phyloP scores from a whole-genome alignment of 1,140 invertebrate genomes.

The Achatina immaculata region DNA sequence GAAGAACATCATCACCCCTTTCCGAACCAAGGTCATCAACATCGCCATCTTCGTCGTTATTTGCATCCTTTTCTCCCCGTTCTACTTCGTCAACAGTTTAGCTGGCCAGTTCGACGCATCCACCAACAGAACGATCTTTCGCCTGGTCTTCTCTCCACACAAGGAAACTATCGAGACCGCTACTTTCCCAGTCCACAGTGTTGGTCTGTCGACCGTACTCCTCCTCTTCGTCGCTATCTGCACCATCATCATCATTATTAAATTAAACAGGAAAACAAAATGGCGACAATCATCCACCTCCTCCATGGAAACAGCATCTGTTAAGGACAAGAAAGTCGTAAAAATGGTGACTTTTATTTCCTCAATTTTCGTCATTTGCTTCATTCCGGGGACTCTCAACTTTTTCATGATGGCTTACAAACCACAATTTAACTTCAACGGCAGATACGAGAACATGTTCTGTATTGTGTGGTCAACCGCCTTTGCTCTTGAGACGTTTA shows the following conservation, averaged over 20 bases:
- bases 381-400: not conserved
- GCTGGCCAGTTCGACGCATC: not conserved
- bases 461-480: constrained; percentile 1
- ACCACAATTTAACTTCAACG: not conserved
- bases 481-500: not conserved
- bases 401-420: constrained; percentile 15
- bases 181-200: not conserved
- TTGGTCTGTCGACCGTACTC: not conserved
- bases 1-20: not conserved
- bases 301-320: not conserved
- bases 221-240: not conserved
- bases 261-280: constrained; percentile 10
- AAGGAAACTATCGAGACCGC: not conserved
- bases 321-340: constrained; percentile 1
- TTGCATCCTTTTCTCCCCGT: not conserved
- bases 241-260: not conserved
- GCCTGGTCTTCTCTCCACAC: not conserved
- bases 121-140: not conserved
- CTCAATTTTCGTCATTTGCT: constrained; percentile 1
- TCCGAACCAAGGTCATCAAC: not conserved
- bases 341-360: constrained; percentile 20
- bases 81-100: constrained; percentile 1
- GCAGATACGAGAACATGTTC: not conserved
- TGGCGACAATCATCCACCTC: not conserved
- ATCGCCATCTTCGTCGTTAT: not conserved